Conservation (phyloP, 2,888 invertebrate genomes). For the Campaea margaritaria region DNA sequence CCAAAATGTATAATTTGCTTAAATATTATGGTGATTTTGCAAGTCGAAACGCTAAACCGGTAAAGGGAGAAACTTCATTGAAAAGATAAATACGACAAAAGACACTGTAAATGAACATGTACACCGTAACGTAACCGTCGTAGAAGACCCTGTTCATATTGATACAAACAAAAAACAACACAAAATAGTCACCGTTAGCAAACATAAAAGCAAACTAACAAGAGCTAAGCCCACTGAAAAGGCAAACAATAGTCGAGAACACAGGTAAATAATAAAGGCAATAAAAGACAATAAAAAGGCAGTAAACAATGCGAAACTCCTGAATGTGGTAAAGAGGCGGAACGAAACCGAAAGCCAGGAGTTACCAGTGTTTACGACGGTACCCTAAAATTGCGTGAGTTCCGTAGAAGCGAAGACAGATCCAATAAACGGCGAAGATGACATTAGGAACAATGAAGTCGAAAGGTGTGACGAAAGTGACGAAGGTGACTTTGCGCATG, state of each 20-base stretch:
- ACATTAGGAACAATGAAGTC: slow-evolving; percentile 15
- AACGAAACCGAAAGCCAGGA: slow-evolving; percentile 40
- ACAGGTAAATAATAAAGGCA: slow-evolving; percentile 12
- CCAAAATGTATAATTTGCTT: no score
- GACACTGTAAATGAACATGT: slow-evolving; percentile 2
- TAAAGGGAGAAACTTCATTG: slow-evolving; percentile 2
- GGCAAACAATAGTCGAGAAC: slow-evolving; percentile 10
- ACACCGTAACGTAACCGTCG: slow-evolving; percentile 20
- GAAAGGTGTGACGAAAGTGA: slow-evolving; percentile 48
- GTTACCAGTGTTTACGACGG: slow-evolving; percentile 28
- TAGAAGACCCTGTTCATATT: slow-evolving; percentile 12
- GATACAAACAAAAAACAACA: slow-evolving; percentile 25
- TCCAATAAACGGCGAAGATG: neutral
- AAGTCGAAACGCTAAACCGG: no score
- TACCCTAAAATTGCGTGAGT: slow-evolving; percentile 45
- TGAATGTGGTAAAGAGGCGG: slow-evolving; percentile 33
- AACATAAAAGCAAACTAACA: slow-evolving; percentile 19
- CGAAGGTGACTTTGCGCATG: slow-evolving; percentile 30
- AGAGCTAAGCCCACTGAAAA: slow-evolving; percentile 21
- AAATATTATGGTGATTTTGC: no score
- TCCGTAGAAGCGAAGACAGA: slow-evolving; percentile 7
- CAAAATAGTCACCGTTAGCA: slow-evolving; percentile 43
- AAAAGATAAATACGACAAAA: slow-evolving; percentile 11
- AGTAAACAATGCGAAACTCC: slow-evolving; percentile 34
- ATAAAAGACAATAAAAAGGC: slow-evolving; percentile 20